Conservation (phyloP, 2,888 invertebrate genomes). For the Lepidochrysops patricia region DNA sequence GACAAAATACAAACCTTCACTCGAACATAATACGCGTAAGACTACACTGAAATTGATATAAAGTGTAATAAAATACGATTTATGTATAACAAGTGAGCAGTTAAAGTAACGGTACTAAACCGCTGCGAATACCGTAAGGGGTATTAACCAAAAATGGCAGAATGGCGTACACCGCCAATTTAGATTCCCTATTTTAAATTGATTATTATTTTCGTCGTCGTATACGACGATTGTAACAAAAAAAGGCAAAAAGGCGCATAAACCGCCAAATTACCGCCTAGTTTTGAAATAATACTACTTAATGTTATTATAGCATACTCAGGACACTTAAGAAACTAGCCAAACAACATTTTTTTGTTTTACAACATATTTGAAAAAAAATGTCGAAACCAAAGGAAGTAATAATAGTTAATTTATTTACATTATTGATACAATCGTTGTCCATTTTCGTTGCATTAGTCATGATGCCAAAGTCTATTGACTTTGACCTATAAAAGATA, state of each 20-base stretch:
- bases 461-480: background rate
- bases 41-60: slow-evolving; percentile 11
- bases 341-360: background rate
- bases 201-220: background rate
- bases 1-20: slow-evolving; percentile 2
- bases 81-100: slow-evolving; percentile 32
- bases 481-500: slow-evolving; percentile 2
- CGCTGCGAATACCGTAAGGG: slow-evolving; percentile 64
- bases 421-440: background rate
- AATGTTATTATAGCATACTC: background rate
- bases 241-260: too few relatives aligned
- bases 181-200: slow-evolving; percentile 15
- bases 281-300: background rate
- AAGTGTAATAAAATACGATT: slow-evolving; percentile 17
- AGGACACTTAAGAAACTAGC: background rate
- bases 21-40: slow-evolving; percentile 8
- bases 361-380: background rate
- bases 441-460: slow-evolving; percentile 3
- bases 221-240: too few relatives aligned
- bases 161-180: slow-evolving; percentile 36
- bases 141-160: slow-evolving; percentile 48
- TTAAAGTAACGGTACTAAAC: slow-evolving; percentile 60
- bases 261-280: too few relatives aligned
- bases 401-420: background rate
- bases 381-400: background rate